Conservation (phyloP, 2,797 vertebrate genomes). For the Pygocentrus nattereri region DNA sequence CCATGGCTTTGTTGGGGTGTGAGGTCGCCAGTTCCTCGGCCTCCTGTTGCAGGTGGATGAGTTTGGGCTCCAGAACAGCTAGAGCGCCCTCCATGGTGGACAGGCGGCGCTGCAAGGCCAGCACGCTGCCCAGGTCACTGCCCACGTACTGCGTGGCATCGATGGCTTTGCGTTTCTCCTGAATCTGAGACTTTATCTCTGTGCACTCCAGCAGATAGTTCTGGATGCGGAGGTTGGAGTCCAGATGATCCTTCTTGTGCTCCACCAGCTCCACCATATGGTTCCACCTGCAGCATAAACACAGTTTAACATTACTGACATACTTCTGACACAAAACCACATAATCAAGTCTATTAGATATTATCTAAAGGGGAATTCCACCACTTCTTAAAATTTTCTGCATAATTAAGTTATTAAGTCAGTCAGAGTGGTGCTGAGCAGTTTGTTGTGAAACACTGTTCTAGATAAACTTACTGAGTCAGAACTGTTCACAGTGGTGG, state of each 20-base stretch:
- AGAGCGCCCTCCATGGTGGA: constrained; percentile 92
- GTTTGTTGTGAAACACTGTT: no score
- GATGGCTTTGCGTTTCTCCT: constrained; percentile 90
- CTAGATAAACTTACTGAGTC: no score
- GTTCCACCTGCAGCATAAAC: constrained; percentile 85
- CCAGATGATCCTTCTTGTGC: constrained; percentile 86
- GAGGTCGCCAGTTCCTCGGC: constrained; percentile 83
- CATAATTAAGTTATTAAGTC: no score
- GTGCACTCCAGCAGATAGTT: constrained; percentile 92
- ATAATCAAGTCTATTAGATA: no score
- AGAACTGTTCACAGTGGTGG: no score
- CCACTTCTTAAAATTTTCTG: no score
- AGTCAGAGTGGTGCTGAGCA: no score
- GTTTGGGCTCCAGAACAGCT: constrained; percentile 88
- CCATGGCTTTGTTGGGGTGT: constrained; percentile 81
- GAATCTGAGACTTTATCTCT: constrained; percentile 90
- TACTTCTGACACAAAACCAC: no score
- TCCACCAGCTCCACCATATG: constrained; percentile 93
- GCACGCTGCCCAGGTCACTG: constrained; percentile 84
- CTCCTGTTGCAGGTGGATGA: constrained; percentile 87
- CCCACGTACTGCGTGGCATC: constrained; percentile 86
- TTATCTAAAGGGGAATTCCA: no score
- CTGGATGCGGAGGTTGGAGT: constrained; percentile 88
- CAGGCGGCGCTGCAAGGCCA: constrained; percentile 88
- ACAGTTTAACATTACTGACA: background rate